These are phyloP conservation scores for Nyctibius bracteatus DNA, from an alignment of 2,113 vertebrate species.

Conservation along the genomic window DNA sequence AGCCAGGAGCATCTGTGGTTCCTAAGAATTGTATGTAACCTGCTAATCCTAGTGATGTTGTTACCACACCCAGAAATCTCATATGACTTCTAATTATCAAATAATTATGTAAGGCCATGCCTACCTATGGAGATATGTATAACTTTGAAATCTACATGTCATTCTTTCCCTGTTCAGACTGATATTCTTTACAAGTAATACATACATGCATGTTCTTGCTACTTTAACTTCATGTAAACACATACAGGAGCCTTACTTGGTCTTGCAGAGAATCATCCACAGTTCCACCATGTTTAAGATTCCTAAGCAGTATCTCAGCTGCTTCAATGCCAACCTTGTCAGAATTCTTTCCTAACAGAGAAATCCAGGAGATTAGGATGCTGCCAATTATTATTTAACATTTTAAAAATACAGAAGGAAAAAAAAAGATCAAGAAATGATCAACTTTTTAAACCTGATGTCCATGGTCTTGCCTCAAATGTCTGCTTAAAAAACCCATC, in stretches of 20 bases:
- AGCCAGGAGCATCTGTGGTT: neutral
- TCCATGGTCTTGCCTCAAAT: neutral
- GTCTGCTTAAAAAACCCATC: neutral
- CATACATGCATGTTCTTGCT: neutral
- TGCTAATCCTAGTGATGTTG: neutral
- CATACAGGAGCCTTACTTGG: constrained; percentile 77
- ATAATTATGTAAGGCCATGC: neutral
- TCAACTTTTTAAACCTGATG: neutral
- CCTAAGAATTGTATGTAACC: neutral
- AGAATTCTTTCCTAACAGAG: constrained; percentile 81
- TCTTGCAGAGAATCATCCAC: constrained; percentile 97
- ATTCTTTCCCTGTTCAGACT: neutral
- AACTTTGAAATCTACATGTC: neutral
- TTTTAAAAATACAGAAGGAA: neutral
- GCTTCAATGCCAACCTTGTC: constrained; percentile 94
- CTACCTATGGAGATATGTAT: neutral
- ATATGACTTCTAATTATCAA: neutral
- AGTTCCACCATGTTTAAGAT: constrained; percentile 91
- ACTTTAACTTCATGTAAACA: neutral
- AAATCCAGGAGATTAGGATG: neutral
- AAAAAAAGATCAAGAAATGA: neutral
- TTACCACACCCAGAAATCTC: neutral
- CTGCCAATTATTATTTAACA: neutral
- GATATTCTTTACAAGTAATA: neutral
- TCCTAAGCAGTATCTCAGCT: constrained; percentile 90